Evolutionary conservation across 2,113 vertebrate species (phyloP).

Genomic region (Prionailurus viverrinus): DNA sequence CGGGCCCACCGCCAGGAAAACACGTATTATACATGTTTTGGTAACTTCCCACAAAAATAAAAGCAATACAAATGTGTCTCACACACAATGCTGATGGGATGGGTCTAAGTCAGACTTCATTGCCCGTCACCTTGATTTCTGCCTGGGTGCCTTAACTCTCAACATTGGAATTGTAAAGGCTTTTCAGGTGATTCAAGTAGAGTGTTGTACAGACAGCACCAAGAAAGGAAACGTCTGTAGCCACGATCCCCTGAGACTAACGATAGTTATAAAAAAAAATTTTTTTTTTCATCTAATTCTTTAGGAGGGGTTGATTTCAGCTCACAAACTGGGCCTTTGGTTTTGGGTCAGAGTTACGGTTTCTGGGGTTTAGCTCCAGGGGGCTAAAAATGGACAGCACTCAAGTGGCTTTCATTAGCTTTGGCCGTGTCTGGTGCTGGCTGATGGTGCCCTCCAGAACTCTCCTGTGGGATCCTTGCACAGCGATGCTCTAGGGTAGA

Average conservation of each 20-base stretch:
- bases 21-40: not conserved
- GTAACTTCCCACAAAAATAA: not conserved
- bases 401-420: not conserved
- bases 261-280: not conserved
- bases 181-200: not conserved
- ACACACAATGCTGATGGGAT: rapidly evolving
- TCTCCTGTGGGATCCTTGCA: not conserved
- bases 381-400: not conserved
- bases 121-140: not conserved
- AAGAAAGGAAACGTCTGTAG: not conserved
- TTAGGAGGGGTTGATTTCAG: not conserved
- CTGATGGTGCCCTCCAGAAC: rapidly evolving
- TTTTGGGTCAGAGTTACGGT: not conserved
- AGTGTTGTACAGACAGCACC: rapidly evolving
- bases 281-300: not conserved
- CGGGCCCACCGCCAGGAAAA: not conserved
- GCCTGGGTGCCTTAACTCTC: not conserved
- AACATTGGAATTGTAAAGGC: not conserved
- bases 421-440: too few species aligned
- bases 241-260: not conserved
- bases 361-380: not conserved
- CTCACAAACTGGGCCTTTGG: not conserved
- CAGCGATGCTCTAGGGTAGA: not conserved
- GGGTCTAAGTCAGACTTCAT: not conserved
- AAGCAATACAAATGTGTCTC: not conserved